These are phyloP conservation scores for Lasioglossum villosulum DNA, from an alignment of 2,888 invertebrate genomes.

Conservation along the genomic window DNA sequence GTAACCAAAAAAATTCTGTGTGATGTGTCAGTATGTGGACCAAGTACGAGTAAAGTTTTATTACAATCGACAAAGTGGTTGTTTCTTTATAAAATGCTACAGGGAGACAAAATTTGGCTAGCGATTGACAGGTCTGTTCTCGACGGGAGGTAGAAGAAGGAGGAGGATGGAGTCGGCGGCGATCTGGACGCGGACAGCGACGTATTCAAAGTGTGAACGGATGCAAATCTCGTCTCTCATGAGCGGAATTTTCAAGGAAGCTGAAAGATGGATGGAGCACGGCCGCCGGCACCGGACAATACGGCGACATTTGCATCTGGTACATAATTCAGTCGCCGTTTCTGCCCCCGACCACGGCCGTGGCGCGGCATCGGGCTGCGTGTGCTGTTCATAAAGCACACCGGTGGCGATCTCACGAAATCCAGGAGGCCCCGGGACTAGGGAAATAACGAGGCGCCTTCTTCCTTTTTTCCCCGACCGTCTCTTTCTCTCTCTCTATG, in stretches of 20 bases:
- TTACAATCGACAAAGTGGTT: neutral
- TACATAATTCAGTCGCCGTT: constrained; percentile 82
- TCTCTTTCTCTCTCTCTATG: neutral
- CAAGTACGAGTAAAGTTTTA: neutral
- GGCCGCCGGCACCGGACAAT: constrained; percentile 77
- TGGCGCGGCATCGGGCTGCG: constrained; percentile 35
- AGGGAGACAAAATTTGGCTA: neutral
- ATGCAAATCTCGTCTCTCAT: constrained; percentile 79
- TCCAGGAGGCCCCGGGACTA: constrained; percentile 18
- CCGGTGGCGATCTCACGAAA: constrained; percentile 56
- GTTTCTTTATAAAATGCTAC: neutral
- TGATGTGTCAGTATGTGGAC: neutral
- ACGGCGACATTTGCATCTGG: constrained; percentile 78
- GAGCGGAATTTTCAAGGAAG: constrained; percentile 79
- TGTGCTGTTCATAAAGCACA: constrained; percentile 70
- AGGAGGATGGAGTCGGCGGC: neutral
- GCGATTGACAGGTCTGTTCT: neutral
- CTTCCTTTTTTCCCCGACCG: neutral
- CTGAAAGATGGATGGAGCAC: constrained; percentile 78
- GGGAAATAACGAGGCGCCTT: constrained; percentile 32
- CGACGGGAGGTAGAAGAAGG: neutral
- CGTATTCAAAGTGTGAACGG: constrained; percentile 79
- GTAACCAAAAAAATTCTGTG: neutral
- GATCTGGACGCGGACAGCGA: constrained; percentile 52
- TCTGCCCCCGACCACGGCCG: constrained; percentile 66